Conservation (phyloP, 2,888 invertebrate genomes). For the Germaria angustata region DNA sequence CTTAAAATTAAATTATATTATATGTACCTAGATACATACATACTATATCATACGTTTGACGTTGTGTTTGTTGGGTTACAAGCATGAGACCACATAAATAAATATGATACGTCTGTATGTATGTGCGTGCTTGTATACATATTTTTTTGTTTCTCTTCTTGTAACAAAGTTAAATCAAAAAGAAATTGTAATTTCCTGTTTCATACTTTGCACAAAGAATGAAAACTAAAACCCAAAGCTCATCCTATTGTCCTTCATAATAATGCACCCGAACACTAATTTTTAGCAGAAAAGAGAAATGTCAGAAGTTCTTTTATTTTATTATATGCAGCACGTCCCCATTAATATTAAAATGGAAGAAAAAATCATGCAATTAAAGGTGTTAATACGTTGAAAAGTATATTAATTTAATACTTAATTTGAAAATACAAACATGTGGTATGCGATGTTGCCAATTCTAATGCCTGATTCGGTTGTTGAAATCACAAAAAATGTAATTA, state of each 20-base stretch:
- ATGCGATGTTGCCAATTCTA: too few relatives aligned
- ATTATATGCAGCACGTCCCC: conserved; percentile 42
- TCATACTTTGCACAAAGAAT: conserved; percentile 29
- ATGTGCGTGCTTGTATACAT: not conserved
- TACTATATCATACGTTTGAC: too few relatives aligned
- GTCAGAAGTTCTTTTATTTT: conserved; percentile 46
- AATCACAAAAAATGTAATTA: too few relatives aligned
- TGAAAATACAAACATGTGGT: not conserved
- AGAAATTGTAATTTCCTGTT: conserved; percentile 63
- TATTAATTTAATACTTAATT: not conserved
- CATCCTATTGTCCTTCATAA: conserved; percentile 49
- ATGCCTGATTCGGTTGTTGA: too few relatives aligned
- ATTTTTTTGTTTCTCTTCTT: conserved; percentile 34
- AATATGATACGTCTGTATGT: too few relatives aligned
- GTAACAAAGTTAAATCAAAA: conserved; percentile 54
- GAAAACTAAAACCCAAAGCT: conserved; percentile 28
- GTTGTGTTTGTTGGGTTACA: too few relatives aligned
- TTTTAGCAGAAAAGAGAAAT: not conserved
- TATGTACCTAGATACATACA: too few relatives aligned
- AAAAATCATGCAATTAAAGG: conserved; percentile 4
- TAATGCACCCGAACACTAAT: conserved; percentile 34
- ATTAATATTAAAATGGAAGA: not conserved
- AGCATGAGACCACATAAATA: not conserved
- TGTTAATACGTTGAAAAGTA: not conserved
- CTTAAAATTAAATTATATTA: too few relatives aligned